Evolutionary conservation across 2,888 invertebrate species (phyloP).

Genomic region (Calliscelio sp.): DNA sequence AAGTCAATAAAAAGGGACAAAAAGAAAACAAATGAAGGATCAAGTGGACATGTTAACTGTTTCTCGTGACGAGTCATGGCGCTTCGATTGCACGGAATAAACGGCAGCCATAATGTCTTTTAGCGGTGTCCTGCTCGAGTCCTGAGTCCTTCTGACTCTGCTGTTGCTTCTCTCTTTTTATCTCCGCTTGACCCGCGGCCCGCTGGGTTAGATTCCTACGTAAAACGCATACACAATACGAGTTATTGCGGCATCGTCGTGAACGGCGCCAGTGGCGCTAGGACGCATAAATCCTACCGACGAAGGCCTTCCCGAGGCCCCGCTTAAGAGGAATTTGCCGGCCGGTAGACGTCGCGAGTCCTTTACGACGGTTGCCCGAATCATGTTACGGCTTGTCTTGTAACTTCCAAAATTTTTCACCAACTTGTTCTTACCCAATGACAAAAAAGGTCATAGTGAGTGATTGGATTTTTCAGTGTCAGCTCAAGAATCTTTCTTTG

Average conservation of each 20-base stretch:
- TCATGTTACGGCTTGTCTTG: conserved; percentile 6
- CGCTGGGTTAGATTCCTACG: conserved; percentile 85
- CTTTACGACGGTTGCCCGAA: conserved; percentile 21
- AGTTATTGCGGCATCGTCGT: conserved; percentile 84
- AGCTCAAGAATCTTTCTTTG: no score
- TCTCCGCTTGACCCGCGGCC: conserved; percentile 83
- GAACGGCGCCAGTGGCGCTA: conserved; percentile 84
- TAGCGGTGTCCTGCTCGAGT: conserved; percentile 58
- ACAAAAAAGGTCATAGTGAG: background rate
- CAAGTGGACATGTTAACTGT: conserved; percentile 68
- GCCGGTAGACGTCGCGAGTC: conserved; percentile 48
- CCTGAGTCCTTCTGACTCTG: conserved; percentile 68
- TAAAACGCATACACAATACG: conserved; percentile 84
- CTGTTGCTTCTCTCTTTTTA: conserved; percentile 76
- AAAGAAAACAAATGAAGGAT: conserved; percentile 61
- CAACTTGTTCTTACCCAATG: background rate
- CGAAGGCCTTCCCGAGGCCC: conserved; percentile 65
- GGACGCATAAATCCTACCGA: conserved; percentile 81
- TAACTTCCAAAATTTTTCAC: conserved; percentile 14
- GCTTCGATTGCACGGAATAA: conserved; percentile 79
- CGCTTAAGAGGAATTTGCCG: conserved; percentile 75
- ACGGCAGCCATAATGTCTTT: conserved; percentile 71
- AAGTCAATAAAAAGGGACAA: conserved; percentile 53
- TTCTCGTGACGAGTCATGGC: conserved; percentile 72
- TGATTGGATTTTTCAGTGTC: conserved; percentile 10